Evolutionary conservation across 2,888 invertebrate genomes (phyloP), one percentile per base, ranked within the genome.

Genomic region (Vandiemenella viatica): DNA sequence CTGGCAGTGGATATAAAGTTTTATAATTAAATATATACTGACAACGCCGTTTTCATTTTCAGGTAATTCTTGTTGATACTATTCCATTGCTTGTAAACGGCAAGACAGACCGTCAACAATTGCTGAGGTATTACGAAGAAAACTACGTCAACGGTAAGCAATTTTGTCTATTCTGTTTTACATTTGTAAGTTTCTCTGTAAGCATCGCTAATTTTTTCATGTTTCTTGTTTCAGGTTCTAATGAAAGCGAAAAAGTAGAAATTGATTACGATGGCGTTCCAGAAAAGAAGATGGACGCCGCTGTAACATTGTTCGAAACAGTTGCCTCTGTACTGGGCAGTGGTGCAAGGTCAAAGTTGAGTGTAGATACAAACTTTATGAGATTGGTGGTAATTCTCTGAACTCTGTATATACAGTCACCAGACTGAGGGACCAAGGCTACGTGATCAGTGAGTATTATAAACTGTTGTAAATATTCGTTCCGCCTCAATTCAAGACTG

Each of bases 331-430:
- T 87, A 0, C 73, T 67, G 19, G 63, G 63, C 4, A 55, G 56
- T n/a, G 74, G 82, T 0, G 69, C 74, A 0, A 69, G 84, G 5
- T 71, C 75, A 1, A 72, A 73, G 1, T 65, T 88, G 6, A 74
- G 76, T 0, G 61, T 77, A 0, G 67, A 76, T 16, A 77, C 81
- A 0, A 86, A 86, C 57, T 90, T 89, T 90, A 83, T 62, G 80
- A 85, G 57, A 70, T 90, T 37, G 90, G 90, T 1, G 90, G 90
- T 10, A 88, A 89, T 61, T 89, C 89, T 0, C 69, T 90, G 17
- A 90, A 90, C 63, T 87, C 89, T 0, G 82, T 90, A 50, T 81
- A 76, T 56, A 87, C 87, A 0, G 85, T 90, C 5, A 83, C 84
- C 0, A 73, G 76, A 59, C 63, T 91, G 44, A 71, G 79, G 42